These are phyloP conservation scores for Oryzias dopingdopingensis DNA, from an alignment of 2,797 vertebrate species.

Conservation along the genomic window DNA sequence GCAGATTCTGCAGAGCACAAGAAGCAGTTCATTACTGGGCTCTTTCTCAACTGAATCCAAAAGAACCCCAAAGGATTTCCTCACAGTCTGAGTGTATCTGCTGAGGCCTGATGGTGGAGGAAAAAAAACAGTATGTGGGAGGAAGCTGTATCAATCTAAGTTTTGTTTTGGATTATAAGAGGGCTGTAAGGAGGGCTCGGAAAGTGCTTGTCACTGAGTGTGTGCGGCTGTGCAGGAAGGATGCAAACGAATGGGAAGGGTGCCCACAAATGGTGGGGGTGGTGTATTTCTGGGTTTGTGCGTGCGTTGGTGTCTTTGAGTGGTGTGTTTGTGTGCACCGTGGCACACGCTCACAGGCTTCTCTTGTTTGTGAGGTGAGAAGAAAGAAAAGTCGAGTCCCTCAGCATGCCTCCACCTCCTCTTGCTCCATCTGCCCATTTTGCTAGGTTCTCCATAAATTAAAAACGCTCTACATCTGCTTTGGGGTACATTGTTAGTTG, in stretches of 20 bases:
- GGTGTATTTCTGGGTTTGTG: conserved; percentile 44
- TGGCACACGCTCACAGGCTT: conserved; percentile 70
- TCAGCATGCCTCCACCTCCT: conserved; percentile 76
- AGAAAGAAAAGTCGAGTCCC: conserved; percentile 73
- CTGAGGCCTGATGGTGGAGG: conserved; percentile 20
- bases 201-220: conserved; percentile 9
- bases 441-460: conserved; percentile 75
- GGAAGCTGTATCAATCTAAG: conserved; percentile 22
- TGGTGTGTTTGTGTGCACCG: conserved; percentile 52
- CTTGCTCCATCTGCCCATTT: conserved; percentile 78
- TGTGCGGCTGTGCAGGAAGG: conserved; percentile 29
- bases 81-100: conserved; percentile 23
- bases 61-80: conserved; percentile 56
- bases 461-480: conserved; percentile 77
- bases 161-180: conserved; percentile 35
- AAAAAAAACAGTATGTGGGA: conserved; percentile 27
- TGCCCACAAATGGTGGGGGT: conserved; percentile 48
- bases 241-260: conserved; percentile 31
- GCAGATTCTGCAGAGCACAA: conserved; percentile 48
- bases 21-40: conserved; percentile 70
- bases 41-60: conserved; percentile 53
- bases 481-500: conserved; percentile 77
- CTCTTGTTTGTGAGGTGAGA: conserved; percentile 77
- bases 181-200: conserved; percentile 13
- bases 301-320: conserved; percentile 48